Percentiles rank a stretch among this genome's conserved stretches.
Evolutionary conservation across 2,888 invertebrate species (phyloP).

Genomic region (Formica aserva): DNA sequence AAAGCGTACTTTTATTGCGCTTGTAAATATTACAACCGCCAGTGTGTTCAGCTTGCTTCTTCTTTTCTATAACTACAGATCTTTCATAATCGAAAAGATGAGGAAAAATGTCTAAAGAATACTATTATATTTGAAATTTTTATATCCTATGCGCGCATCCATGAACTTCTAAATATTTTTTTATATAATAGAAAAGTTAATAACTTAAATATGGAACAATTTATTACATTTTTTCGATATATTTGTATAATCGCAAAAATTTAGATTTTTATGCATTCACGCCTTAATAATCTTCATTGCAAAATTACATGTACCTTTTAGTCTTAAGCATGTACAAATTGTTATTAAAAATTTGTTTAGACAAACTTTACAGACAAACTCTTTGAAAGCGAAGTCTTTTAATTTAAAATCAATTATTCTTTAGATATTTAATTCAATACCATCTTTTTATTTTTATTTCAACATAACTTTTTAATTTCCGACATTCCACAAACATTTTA

Average conservation of each 20-base stretch:
- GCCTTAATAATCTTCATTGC: not conserved
- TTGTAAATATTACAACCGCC: constrained; percentile 52
- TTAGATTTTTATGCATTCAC: not conserved
- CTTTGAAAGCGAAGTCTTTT: not conserved
- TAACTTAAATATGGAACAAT: not conserved
- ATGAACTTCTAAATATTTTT: constrained; percentile 11
- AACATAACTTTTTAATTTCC: not conserved
- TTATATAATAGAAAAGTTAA: not conserved
- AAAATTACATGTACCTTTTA: not conserved
- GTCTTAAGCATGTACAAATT: not conserved
- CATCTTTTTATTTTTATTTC: not conserved
- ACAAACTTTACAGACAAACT: not conserved
- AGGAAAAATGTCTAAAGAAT: not conserved
- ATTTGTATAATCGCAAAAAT: not conserved
- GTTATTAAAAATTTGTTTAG: not conserved
- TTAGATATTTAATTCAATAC: not conserved
- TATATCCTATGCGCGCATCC: not conserved
- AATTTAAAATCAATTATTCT: not conserved
- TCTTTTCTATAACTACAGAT: constrained; percentile 30
- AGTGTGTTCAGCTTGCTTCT: constrained; percentile 25
- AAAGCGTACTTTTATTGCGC: constrained; percentile 70
- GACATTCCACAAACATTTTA: not conserved
- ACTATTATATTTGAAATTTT: constrained; percentile 3
- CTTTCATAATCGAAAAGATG: constrained; percentile 25
- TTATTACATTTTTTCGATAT: not conserved